Percentiles rank a stretch among this genome's conserved stretches.
Evolutionary conservation across 1,140 invertebrate genomes (phyloP).

Genomic region (Brachionus rotundiformis): DNA sequence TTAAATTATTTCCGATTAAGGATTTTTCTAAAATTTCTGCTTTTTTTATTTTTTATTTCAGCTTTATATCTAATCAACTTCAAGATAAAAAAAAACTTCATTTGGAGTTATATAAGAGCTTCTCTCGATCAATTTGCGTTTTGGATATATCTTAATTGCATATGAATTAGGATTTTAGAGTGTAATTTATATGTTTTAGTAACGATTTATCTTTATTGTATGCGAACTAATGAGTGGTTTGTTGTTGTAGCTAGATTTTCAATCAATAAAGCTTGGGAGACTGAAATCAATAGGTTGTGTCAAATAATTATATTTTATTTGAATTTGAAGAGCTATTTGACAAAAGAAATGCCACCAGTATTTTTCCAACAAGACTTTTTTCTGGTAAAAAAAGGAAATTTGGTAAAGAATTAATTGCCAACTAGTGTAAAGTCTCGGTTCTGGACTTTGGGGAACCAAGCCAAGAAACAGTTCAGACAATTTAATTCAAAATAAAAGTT

Average conservation of each 20-base stretch:
- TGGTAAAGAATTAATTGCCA: too few relatives aligned
- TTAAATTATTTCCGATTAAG: not conserved
- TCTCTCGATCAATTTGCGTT: not conserved
- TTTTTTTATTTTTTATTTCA: not conserved
- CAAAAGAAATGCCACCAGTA: too few relatives aligned
- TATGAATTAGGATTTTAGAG: not conserved
- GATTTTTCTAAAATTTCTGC: too few relatives aligned
- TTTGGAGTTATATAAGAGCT: not conserved
- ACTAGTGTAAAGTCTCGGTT: too few relatives aligned
- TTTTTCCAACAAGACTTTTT: too few relatives aligned
- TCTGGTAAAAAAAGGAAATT: too few relatives aligned
- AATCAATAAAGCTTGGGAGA: not conserved
- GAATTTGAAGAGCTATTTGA: too few relatives aligned
- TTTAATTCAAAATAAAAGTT: too few relatives aligned
- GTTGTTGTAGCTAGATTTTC: not conserved
- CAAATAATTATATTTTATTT: too few relatives aligned
- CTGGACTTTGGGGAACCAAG: too few relatives aligned
- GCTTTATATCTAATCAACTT: not conserved
- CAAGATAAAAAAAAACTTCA: constrained; percentile 8
- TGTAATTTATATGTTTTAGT: constrained; percentile 7
- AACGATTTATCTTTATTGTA: not conserved
- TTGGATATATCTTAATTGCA: not conserved
- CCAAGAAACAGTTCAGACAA: too few relatives aligned
- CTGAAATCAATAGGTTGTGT: not conserved
- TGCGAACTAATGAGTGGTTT: not conserved